Evolutionary conservation across 2,113 vertebrate species (phyloP).

Genomic region (Amia ocellicauda): DNA sequence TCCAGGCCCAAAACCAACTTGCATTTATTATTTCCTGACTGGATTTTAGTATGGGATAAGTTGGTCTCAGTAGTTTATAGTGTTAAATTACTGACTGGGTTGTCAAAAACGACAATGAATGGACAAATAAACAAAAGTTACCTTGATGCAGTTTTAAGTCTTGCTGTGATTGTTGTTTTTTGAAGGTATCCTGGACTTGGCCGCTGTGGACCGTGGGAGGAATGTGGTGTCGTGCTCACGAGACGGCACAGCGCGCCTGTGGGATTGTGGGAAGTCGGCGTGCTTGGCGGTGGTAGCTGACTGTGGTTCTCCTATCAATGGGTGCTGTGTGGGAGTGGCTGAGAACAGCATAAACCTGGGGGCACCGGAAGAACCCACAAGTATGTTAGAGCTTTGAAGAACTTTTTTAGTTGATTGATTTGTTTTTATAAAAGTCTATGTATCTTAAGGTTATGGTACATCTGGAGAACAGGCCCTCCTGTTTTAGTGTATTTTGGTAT

Average conservation of each 20-base stretch:
- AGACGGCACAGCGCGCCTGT: slow-evolving; percentile 66
- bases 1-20: no score
- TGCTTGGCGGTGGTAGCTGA: slow-evolving; percentile 59
- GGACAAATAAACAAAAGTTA: no score
- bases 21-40: no score
- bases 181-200: slow-evolving; percentile 68
- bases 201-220: slow-evolving; percentile 67
- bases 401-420: no score
- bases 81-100: no score
- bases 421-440: no score
- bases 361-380: slow-evolving; percentile 48
- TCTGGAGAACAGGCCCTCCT: no score
- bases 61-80: no score
- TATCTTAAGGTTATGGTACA: no score
- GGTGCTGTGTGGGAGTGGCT: slow-evolving; percentile 50
- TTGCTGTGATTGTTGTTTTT: not conserved
- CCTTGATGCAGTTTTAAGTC: not conserved
- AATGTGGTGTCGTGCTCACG: slow-evolving; percentile 68
- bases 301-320: slow-evolving; percentile 58
- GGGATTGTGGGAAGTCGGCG: slow-evolving; percentile 67
- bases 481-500: no score
- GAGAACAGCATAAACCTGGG: slow-evolving; percentile 62
- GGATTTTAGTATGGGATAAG: no score
- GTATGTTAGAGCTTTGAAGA: slow-evolving; percentile 45
- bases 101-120: no score